Percentiles rank a stretch among this genome's conserved stretches.
These are phyloP conservation scores for Zaprionus obscuricornis DNA, from an alignment of 2,888 invertebrate species.

Conservation along the genomic window DNA sequence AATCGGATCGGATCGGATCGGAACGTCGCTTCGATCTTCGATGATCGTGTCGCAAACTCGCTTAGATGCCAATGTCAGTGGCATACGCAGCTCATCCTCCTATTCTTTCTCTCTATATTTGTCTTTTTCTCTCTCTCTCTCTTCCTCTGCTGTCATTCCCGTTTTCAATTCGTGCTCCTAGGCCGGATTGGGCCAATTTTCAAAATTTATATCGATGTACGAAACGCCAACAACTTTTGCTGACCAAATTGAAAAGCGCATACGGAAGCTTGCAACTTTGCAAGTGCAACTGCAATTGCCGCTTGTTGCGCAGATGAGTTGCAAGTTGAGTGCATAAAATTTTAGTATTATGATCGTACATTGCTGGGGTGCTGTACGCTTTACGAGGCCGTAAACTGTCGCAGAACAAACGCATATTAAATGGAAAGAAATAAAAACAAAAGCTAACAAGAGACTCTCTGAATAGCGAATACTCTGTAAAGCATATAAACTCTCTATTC, in stretches of 20 bases:
- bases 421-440: constrained; percentile 14
- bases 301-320: constrained; percentile 14
- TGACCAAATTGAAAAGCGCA: constrained; percentile 47
- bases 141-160: constrained; percentile 29
- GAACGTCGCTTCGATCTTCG: constrained; percentile 49
- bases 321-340: constrained; percentile 65
- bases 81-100: constrained; percentile 30
- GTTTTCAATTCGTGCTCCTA: constrained; percentile 51
- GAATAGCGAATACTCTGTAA: too few species aligned
- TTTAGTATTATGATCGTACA: constrained; percentile 70
- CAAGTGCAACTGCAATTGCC: constrained; percentile 13
- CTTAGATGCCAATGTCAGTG: constrained; percentile 53
- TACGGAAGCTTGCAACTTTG: constrained; percentile 44
- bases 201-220: constrained; percentile 71
- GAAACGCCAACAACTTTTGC: constrained; percentile 60
- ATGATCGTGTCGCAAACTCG: constrained; percentile 66
- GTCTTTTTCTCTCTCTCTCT: background rate
- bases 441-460: too few species aligned
- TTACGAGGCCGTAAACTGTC: constrained; percentile 67
- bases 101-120: background rate
- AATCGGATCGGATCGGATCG: too few species aligned
- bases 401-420: constrained; percentile 41
- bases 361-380: constrained; percentile 43
- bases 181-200: constrained; percentile 66
- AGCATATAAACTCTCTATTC: too few species aligned